These are phyloP conservation scores for Tetramorium simillimum DNA, from an alignment of 1,140 invertebrate species.

Conservation along the genomic window DNA sequence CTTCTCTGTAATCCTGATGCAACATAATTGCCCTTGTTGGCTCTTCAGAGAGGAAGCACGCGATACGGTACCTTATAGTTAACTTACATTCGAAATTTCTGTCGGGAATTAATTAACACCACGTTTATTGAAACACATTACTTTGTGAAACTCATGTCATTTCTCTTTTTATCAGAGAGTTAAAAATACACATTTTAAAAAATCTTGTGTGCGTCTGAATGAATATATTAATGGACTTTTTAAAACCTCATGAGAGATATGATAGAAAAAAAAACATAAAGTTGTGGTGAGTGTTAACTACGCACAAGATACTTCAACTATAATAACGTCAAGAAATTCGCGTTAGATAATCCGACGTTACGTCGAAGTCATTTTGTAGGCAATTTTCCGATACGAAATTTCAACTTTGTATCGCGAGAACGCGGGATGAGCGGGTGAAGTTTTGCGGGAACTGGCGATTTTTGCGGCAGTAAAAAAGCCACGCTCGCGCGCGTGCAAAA, in stretches of 20 bases:
- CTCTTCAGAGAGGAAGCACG: slow-evolving; percentile 26
- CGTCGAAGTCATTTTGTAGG: not conserved
- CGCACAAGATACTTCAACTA: not conserved
- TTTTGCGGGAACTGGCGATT: slow-evolving; percentile 20
- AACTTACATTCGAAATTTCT: slow-evolving; percentile 49
- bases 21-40: slow-evolving; percentile 46
- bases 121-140: slow-evolving; percentile 8
- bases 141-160: not conserved
- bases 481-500: slow-evolving; percentile 25
- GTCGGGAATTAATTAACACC: slow-evolving; percentile 15
- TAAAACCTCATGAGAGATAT: not conserved
- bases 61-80: slow-evolving; percentile 42
- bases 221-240: not conserved
- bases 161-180: not conserved
- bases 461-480: slow-evolving; percentile 37
- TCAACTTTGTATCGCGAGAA: slow-evolving; percentile 9
- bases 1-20: slow-evolving; percentile 42
- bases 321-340: not conserved
- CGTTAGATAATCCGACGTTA: slow-evolving; percentile 17
- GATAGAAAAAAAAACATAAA: not conserved
- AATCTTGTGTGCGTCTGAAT: not conserved
- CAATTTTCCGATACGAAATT: slow-evolving; percentile 22
- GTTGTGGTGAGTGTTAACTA: not conserved
- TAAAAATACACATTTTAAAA: not conserved
- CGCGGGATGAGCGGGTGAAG: not conserved